phyloP scores from a whole-genome alignment of 2,113 vertebrate species.

The Malurus melanocephalus region DNA sequence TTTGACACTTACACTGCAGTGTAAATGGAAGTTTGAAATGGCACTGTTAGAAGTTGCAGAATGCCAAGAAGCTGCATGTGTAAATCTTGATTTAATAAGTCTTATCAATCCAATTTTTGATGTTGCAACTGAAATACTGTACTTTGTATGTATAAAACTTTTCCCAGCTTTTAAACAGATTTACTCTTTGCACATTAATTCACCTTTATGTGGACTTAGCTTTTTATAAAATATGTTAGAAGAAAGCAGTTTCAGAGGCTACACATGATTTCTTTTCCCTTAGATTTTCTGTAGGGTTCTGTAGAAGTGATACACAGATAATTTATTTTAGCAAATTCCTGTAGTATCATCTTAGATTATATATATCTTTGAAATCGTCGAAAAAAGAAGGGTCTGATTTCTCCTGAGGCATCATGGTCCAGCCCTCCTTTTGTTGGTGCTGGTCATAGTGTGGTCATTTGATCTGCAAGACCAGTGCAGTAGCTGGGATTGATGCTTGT shows the following conservation, averaged over 20 bases:
- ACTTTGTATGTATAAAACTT: neutral
- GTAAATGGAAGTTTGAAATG: neutral
- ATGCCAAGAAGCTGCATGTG: neutral
- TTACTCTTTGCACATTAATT: neutral
- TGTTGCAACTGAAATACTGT: neutral
- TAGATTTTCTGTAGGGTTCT: neutral
- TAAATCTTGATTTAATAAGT: neutral
- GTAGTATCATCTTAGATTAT: neutral
- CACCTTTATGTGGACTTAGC: neutral
- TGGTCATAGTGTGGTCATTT: neutral
- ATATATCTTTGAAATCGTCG: neutral
- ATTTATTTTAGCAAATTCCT: neutral
- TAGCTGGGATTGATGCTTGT: neutral
- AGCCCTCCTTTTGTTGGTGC: neutral
- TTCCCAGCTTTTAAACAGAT: neutral
- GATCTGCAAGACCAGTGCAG: neutral
- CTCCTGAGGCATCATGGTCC: neutral
- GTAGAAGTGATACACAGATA: neutral
- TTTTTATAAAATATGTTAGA: neutral
- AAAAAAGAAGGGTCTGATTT: neutral
- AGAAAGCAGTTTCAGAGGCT: neutral
- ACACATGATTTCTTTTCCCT: neutral
- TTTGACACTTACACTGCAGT: neutral
- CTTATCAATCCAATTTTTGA: neutral
- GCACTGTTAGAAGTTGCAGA: neutral